Base-by-base conservation (phyloP, 2,113 vertebrate species). In the Bubalus kerabau region DNA sequence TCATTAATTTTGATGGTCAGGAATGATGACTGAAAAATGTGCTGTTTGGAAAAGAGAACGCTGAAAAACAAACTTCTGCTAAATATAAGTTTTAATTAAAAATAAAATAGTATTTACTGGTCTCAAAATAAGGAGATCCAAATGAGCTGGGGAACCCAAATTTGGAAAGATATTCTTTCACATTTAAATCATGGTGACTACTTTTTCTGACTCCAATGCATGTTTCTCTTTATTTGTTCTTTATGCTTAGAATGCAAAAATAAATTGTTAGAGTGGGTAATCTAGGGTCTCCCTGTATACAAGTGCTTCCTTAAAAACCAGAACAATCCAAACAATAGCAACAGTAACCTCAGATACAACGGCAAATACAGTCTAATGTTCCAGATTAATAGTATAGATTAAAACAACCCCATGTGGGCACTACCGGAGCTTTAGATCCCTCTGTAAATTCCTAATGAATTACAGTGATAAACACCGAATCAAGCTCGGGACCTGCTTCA, bases 151-250 rank as follows among this genome's bases (percentile, higher is more conserved):
- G 36, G 10, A n/a, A 90, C 14, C 28, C 62, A 76, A 90, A 95
- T 92, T 81, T 94, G 80, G 26, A 95, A 98, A 95, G 19, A 92
- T 36, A 71, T 19, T 78, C 26, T 43, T 90, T 92, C 50, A 93
- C 82, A 50, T 95, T 91, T 50, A 93, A 89, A 92, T 93, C 11
- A 50, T 60, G 60, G 15, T 88, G 30, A 3, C 82, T 92, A 50
- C 16, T 19, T 52, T 74, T 80, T 64, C 32, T 84, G 24, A 84
- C 24, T 43, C 32, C 16, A 43, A 23, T 43, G 32, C 91, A 40
- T 59, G 2, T n/a, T 97, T 96, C 48, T 91, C 67, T 84, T 60
- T 71, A 43, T 59, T 93, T 28, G 4, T 21, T 84, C 43, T 84
- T 88, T 91, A 83, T 56, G 74, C 16, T 62, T 10, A 82, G 36